A percentile compares a stretch with the other conserved stretches of the same genome.
These are phyloP conservation scores for Bombus vancouverensis DNA, from an alignment of 1,140 invertebrate genomes.

Conservation along the genomic window DNA sequence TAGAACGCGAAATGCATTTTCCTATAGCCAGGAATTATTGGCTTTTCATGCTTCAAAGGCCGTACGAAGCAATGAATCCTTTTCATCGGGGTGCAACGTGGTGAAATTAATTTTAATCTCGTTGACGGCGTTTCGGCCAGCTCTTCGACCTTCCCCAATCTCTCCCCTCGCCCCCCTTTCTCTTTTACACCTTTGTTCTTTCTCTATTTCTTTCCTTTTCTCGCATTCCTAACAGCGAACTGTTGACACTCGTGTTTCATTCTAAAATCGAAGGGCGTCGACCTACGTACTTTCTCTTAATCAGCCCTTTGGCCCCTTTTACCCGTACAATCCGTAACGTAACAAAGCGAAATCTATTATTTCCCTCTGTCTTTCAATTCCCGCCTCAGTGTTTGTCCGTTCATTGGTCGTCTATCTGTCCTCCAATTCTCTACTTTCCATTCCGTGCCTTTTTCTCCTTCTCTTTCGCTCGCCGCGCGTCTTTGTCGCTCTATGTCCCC, in stretches of 20 bases:
- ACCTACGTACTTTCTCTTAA: constrained; percentile 2
- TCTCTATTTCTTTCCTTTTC: background rate
- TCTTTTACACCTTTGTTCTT: background rate
- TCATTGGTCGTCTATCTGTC: constrained; percentile 14
- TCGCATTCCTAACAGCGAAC: background rate
- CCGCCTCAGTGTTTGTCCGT: constrained; percentile 28
- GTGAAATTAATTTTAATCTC: constrained; percentile 42
- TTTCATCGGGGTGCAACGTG: background rate
- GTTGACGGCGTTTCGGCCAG: constrained; percentile 5
- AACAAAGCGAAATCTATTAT: constrained; percentile 40
- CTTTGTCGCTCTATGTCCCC: background rate
- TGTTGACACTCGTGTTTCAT: background rate
- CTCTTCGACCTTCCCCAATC: background rate
- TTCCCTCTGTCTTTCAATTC: constrained; percentile 32
- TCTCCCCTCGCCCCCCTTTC: background rate
- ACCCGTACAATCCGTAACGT: background rate
- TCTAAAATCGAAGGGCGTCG: background rate
- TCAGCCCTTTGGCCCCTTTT: background rate
- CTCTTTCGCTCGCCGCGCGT: background rate
- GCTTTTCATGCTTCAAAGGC: constrained; percentile 29
- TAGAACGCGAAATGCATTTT: constrained; percentile 13
- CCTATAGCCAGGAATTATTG: constrained; percentile 11
- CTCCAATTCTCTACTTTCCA: background rate
- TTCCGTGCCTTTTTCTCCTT: background rate
- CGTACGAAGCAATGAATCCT: constrained; percentile 13